Evolutionary conservation across 2,888 invertebrate species (phyloP).

Genomic region (Rhopalosiphum nymphaeae): DNA sequence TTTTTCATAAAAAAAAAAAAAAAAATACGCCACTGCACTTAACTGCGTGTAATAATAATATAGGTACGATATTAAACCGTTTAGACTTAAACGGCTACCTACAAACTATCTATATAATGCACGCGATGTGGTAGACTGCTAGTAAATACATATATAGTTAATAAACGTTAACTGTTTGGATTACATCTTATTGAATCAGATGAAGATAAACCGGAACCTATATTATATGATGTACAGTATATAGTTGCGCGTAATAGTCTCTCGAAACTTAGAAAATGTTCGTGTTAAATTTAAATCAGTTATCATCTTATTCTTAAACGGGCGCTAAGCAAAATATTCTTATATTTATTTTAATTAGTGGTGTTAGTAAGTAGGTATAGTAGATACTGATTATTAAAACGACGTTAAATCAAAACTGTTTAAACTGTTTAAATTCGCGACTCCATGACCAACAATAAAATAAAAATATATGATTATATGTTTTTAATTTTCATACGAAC

Average conservation of each 20-base stretch:
- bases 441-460: neutral
- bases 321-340: neutral
- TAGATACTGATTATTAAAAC: neutral
- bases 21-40: neutral
- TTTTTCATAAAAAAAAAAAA: neutral
- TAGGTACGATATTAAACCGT: neutral
- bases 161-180: neutral
- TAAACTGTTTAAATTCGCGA: neutral
- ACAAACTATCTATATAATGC: neutral
- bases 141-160: neutral
- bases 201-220: neutral
- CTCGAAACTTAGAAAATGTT: neutral
- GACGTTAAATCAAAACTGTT: neutral
- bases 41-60: neutral
- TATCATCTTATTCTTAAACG: neutral
- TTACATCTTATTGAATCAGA: neutral
- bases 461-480: neutral
- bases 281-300: neutral
- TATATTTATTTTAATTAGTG: neutral
- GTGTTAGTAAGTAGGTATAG: neutral
- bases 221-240: neutral
- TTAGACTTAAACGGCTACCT: neutral
- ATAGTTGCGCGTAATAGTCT: neutral
- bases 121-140: neutral
- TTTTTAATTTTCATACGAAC: neutral